Evolutionary conservation across 1,140 invertebrate genomes (phyloP).

Genomic region (Panagrolaimus sp.): DNA sequence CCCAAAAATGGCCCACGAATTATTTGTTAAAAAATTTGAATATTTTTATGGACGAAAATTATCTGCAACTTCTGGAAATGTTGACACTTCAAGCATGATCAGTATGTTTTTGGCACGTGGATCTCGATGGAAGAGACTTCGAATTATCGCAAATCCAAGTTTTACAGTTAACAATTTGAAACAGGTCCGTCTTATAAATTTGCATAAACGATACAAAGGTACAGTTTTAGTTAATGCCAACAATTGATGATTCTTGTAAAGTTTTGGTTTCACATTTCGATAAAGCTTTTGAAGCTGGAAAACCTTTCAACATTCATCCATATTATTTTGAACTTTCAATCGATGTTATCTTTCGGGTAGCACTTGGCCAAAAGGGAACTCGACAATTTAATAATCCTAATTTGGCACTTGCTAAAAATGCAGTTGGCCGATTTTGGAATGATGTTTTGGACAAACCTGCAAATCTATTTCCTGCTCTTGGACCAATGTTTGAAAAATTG

Average conservation of each 20-base stretch:
- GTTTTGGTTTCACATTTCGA: conserved; percentile 40
- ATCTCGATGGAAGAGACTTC: conserved; percentile 60
- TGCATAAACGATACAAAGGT: too few relatives aligned
- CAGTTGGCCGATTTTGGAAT: too few relatives aligned
- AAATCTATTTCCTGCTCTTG: too few relatives aligned
- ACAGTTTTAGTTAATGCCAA: conserved; percentile 51
- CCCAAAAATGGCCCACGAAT: conserved; percentile 60
- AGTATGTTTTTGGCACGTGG: conserved; percentile 51
- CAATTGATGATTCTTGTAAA: conserved; percentile 46
- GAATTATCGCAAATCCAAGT: conserved; percentile 61
- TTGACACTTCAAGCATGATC: conserved; percentile 26
- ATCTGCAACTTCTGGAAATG: conserved; percentile 20
- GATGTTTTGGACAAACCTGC: too few relatives aligned
- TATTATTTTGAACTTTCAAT: conserved; percentile 51
- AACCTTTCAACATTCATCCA: conserved; percentile 33
- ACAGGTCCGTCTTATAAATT: conserved; percentile 57
- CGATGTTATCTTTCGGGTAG: conserved; percentile 48
- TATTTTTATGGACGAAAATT: conserved; percentile 60
- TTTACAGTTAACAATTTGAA: conserved; percentile 61
- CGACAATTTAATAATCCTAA: too few relatives aligned
- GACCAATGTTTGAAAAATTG: too few relatives aligned
- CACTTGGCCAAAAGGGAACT: conserved; percentile 17
- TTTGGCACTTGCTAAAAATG: too few relatives aligned
- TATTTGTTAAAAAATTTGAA: conserved; percentile 63
- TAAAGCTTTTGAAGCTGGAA: conserved; percentile 19